Percentiles rank a stretch among this genome's conserved stretches.
These are phyloP conservation scores for Lymantria monacha DNA, from an alignment of 2,888 invertebrate genomes.

Conservation along the genomic window DNA sequence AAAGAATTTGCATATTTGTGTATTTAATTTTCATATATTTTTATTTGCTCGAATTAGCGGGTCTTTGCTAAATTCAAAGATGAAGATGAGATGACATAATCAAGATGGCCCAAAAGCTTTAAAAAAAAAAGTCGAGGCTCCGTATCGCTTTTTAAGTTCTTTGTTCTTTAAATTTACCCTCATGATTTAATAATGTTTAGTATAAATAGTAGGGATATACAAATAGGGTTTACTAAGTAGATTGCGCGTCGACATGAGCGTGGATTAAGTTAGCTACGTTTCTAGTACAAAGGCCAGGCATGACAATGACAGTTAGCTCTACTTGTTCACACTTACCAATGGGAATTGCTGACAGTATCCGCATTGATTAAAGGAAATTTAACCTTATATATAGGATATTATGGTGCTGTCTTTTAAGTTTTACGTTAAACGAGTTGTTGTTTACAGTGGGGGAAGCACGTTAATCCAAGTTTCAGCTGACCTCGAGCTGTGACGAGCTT, in stretches of 20 bases:
- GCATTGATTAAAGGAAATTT: slow-evolving; percentile 16
- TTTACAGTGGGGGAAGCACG: slow-evolving; percentile 37
- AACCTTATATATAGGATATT: slow-evolving; percentile 8
- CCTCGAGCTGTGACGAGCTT: slow-evolving; percentile 54
- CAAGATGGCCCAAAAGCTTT: too few species aligned
- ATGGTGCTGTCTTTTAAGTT: background rate
- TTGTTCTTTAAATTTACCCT: too few species aligned
- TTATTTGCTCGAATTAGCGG: too few species aligned
- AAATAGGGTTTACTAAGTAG: slow-evolving; percentile 50
- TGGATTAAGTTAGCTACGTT: slow-evolving; percentile 56
- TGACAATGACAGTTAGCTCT: slow-evolving; percentile 65
- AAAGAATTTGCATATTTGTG: too few species aligned
- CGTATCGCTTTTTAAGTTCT: too few species aligned
- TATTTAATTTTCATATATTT: too few species aligned
- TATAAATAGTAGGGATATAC: too few species aligned
- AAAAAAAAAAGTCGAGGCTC: too few species aligned
- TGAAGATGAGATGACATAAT: too few species aligned
- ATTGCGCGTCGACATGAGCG: slow-evolving; percentile 49
- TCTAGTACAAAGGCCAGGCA: slow-evolving; percentile 54
- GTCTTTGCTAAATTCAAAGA: too few species aligned
- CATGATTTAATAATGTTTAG: too few species aligned
- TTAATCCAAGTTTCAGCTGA: slow-evolving; percentile 58
- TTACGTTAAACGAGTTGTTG: slow-evolving; percentile 2
- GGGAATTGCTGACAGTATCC: slow-evolving; percentile 18
- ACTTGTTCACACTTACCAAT: slow-evolving; percentile 48